A percentile compares a stretch with the other conserved stretches of the same genome.
Conservation (phyloP, 2,113 vertebrate species). For the Lamprologus ornatipinnis region DNA sequence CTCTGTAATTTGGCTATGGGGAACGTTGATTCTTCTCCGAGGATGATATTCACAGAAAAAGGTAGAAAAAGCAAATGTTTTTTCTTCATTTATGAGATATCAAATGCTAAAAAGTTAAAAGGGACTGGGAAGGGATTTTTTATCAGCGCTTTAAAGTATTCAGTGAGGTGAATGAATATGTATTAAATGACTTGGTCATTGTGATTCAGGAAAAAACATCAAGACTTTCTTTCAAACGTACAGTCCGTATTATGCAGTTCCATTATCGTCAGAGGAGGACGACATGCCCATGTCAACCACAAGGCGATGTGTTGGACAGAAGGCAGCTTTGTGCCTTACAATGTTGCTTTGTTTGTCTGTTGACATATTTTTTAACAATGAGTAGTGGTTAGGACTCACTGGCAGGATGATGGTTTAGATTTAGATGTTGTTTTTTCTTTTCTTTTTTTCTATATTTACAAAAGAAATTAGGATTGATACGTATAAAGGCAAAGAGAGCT, state of each 20-base stretch:
- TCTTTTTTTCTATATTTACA: neutral
- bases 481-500: neutral
- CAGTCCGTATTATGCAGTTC: neutral
- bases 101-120: neutral
- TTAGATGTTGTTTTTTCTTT: neutral
- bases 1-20: neutral
- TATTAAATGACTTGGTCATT: neutral
- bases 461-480: neutral
- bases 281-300: no score
- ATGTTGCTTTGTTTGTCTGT: neutral
- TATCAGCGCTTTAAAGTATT: neutral
- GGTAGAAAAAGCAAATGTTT: neutral
- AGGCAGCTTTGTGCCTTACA: neutral
- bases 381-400: neutral
- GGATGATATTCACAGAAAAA: slow-evolving; percentile 18
- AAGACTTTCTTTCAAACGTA: neutral
- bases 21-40: neutral
- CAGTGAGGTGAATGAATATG: neutral
- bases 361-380: neutral
- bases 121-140: rapidly evolving
- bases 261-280: neutral
- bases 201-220: neutral
- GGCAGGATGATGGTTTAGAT: neutral
- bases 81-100: neutral
- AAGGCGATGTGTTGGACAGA: neutral